Conservation (phyloP, 2,113 vertebrate genomes). For the Dasypus novemcinctus region DNA sequence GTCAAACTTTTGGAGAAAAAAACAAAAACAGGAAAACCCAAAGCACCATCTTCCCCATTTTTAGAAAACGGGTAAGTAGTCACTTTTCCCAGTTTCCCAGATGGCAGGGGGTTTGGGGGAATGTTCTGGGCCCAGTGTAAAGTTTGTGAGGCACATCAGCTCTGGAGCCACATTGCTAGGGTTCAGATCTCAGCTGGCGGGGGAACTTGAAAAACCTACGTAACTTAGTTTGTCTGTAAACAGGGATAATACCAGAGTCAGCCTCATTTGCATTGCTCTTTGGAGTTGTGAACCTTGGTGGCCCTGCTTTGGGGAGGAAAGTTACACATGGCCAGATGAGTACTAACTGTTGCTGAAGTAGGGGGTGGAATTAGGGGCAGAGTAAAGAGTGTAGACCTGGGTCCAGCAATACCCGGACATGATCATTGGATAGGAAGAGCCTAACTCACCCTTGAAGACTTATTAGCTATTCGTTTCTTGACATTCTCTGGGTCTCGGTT, state of each 20-base stretch:
- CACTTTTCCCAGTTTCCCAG: neutral
- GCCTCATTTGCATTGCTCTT: neutral
- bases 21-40: neutral
- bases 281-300: neutral
- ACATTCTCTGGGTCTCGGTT: neutral
- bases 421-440: neutral
- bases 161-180: neutral
- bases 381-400: neutral
- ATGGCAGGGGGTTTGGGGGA: neutral
- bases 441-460: neutral
- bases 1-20: neutral
- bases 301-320: neutral
- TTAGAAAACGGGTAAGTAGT: neutral
- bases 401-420: neutral
- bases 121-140: neutral
- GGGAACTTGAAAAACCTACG: neutral
- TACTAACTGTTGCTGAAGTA: neutral
- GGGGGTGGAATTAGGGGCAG: neutral
- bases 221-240: neutral
- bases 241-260: neutral
- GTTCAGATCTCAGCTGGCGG: neutral
- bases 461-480: neutral
- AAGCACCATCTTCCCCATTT: neutral
- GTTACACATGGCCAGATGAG: neutral
- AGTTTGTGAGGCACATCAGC: neutral